These are phyloP conservation scores for Euura lappo DNA, from an alignment of 1,140 invertebrate genomes.

Conservation along the genomic window DNA sequence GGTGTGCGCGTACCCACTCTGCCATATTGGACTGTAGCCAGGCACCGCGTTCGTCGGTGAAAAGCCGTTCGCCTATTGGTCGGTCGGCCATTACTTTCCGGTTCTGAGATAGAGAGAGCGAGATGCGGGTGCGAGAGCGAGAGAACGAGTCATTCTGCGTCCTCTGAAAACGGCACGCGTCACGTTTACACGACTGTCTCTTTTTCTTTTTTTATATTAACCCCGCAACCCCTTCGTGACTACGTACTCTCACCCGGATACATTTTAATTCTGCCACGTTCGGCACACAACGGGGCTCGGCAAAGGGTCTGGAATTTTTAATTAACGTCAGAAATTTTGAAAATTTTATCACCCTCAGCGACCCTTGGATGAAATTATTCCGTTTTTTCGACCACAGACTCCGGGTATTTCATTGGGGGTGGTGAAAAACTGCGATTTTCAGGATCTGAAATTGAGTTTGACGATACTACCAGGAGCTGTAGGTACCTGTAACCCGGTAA, in stretches of 20 bases:
- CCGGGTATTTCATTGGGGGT: too few species aligned
- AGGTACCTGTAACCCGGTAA: slow-evolving; percentile 25
- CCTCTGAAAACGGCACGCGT: slow-evolving; percentile 56
- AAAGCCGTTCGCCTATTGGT: slow-evolving; percentile 45
- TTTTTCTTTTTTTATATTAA: too few species aligned
- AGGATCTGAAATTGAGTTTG: too few species aligned
- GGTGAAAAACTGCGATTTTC: too few species aligned
- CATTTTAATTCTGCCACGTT: slow-evolving; percentile 5
- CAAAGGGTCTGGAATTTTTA: slow-evolving; percentile 19
- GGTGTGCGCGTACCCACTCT: slow-evolving; percentile 36
- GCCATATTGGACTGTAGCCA: slow-evolving; percentile 51
- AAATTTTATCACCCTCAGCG: too few species aligned
- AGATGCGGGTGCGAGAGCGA: slow-evolving; percentile 11
- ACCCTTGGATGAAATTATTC: too few species aligned
- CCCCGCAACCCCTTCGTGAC: background rate
- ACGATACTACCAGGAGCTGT: too few species aligned
- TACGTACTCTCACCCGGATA: background rate
- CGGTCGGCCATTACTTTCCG: slow-evolving; percentile 33
- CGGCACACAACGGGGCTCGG: background rate
- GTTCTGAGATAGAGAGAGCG: slow-evolving; percentile 24
- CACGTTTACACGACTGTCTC: slow-evolving; percentile 29
- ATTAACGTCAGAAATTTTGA: background rate
- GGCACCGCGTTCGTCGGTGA: slow-evolving; percentile 28
- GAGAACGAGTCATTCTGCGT: slow-evolving; percentile 48
- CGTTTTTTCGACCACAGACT: too few species aligned